Evolutionary conservation across 2,797 vertebrate genomes (phyloP).

Genomic region (Hybognathus amarus): DNA sequence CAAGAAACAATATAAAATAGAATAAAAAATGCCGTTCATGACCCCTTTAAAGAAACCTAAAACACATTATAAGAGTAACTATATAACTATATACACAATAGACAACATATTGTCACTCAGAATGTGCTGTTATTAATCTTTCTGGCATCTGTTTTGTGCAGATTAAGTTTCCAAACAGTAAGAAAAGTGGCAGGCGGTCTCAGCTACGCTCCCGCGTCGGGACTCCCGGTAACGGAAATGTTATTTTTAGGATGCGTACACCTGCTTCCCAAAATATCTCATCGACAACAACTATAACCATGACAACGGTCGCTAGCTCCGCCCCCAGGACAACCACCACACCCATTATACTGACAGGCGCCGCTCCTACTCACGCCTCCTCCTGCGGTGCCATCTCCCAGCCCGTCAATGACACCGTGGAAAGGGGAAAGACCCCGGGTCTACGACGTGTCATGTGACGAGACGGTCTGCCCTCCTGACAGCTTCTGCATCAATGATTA

Average conservation of each 20-base stretch:
- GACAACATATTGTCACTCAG: neutral
- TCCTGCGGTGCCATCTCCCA: constrained; percentile 42
- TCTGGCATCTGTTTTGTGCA: constrained; percentile 56
- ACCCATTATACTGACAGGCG: constrained; percentile 11
- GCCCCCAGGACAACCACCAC: constrained; percentile 38
- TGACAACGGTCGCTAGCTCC: constrained; percentile 48
- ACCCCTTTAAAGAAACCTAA: neutral
- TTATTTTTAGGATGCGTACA: constrained; percentile 70
- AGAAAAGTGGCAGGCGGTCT: constrained; percentile 78
- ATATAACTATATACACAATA: neutral
- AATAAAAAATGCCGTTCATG: neutral
- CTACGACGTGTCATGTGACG: constrained; percentile 85
- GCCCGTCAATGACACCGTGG: constrained; percentile 66
- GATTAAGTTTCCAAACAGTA: constrained; percentile 84
- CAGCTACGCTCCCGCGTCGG: constrained; percentile 78
- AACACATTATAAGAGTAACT: neutral
- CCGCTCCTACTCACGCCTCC: neutral
- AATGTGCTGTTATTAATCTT: neutral
- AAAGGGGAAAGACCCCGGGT: constrained; percentile 72
- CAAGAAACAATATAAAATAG: too few species aligned
- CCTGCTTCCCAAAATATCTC: constrained; percentile 56
- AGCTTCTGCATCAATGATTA: constrained; percentile 93
- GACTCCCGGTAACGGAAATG: constrained; percentile 66
- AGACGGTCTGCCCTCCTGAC: constrained; percentile 84
- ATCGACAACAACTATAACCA: constrained; percentile 59